Evolutionary conservation across 2,888 invertebrate species (phyloP).

Genomic region (Bugulina stolonifera): DNA sequence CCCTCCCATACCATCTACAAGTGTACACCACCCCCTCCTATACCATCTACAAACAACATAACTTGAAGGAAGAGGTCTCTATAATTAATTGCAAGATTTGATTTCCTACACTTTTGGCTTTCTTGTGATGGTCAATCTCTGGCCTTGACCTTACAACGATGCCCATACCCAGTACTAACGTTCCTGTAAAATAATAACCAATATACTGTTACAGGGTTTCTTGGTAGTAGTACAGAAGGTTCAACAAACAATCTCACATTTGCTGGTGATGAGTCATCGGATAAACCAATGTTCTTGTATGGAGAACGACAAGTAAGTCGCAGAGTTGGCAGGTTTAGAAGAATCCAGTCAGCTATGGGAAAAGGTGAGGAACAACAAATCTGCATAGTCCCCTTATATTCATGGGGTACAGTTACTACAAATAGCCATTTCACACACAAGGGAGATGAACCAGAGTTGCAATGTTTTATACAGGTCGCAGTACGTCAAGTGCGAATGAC

Average conservation of each 20-base stretch:
- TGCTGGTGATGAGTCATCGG: background rate
- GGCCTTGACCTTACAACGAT: too few species aligned
- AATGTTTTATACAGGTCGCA: background rate
- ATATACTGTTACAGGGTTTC: conserved; percentile 1
- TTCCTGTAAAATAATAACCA: background rate
- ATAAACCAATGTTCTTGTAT: conserved; percentile 26
- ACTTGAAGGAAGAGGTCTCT: too few species aligned
- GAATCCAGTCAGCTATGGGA: conserved; percentile 23
- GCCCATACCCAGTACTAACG: too few species aligned
- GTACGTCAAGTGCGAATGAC: background rate
- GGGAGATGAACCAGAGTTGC: background rate
- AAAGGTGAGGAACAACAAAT: conserved; percentile 20
- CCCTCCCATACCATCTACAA: too few species aligned
- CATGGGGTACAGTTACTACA: too few species aligned
- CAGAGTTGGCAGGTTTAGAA: conserved; percentile 11
- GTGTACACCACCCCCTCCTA: too few species aligned
- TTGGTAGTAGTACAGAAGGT: background rate
- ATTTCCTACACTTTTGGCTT: too few species aligned
- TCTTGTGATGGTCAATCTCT: too few species aligned
- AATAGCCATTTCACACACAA: too few species aligned
- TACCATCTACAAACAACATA: too few species aligned
- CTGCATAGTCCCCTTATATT: too few species aligned
- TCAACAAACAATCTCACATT: background rate
- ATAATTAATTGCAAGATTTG: too few species aligned
- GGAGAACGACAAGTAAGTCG: conserved; percentile 25